These are phyloP conservation scores for Esox niger DNA, from an alignment of 2,113 vertebrate species.

Conservation along the genomic window DNA sequence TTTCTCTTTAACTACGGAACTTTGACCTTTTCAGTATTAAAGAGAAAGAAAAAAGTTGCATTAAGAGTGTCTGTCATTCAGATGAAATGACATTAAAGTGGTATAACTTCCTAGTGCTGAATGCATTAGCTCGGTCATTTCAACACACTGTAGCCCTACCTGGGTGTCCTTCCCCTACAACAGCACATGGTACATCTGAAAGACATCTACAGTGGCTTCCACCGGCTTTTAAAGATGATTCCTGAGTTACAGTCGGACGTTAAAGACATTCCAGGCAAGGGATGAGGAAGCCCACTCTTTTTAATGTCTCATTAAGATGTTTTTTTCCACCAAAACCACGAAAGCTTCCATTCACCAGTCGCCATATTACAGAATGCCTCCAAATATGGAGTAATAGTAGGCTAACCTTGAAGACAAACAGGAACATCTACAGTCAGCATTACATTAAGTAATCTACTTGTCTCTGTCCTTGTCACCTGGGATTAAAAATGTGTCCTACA, in stretches of 20 bases:
- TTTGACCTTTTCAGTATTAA: no score
- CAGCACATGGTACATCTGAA: conserved; percentile 71
- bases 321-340: not conserved
- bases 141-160: conserved; percentile 63
- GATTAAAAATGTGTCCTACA: conserved; percentile 39
- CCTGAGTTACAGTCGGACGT: not conserved
- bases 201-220: conserved; percentile 67
- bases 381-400: conserved; percentile 35
- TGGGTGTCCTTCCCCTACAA: conserved; percentile 71
- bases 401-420: conserved; percentile 29
- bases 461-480: conserved; percentile 57
- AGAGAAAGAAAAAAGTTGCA: no score
- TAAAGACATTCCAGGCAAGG: not conserved
- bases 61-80: no score
- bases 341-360: no score
- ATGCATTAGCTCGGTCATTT: not conserved
- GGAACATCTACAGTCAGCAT: conserved; percentile 53
- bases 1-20: no score
- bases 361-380: not conserved
- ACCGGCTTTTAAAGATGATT: conserved; percentile 6
- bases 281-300: not conserved
- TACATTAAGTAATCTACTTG: conserved; percentile 63
- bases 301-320: not conserved
- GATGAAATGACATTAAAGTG: no score
- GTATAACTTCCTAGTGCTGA: no score